Percentiles rank a stretch among this genome's conserved stretches.
phyloP scores from a whole-genome alignment of 2,888 invertebrate genomes.

The Cepaea hortensis region DNA sequence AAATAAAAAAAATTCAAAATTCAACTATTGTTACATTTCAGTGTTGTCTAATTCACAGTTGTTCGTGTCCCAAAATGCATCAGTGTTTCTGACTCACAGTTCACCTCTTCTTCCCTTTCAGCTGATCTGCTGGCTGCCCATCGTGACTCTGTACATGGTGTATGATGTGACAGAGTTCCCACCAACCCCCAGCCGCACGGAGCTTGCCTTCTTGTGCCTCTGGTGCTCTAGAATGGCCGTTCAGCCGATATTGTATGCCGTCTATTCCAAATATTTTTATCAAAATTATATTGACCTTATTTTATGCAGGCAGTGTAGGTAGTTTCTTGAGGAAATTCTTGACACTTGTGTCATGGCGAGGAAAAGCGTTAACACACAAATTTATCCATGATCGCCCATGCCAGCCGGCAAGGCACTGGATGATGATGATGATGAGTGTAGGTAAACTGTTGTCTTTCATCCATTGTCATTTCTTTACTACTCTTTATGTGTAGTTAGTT shows the following conservation, averaged over 20 bases:
- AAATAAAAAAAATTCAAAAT: too few species aligned
- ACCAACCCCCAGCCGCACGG: not conserved
- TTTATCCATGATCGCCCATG: too few species aligned
- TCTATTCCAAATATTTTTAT: conserved; percentile 36
- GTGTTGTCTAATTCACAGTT: too few species aligned
- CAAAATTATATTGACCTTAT: conserved; percentile 19
- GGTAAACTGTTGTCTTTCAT: too few species aligned
- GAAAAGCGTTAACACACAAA: too few species aligned
- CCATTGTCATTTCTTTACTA: too few species aligned
- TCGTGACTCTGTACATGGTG: conserved; percentile 12
- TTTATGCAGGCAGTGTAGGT: not conserved
- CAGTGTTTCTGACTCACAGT: not conserved
- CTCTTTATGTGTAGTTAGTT: too few species aligned
- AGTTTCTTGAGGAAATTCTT: not conserved
- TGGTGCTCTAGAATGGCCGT: conserved; percentile 31
- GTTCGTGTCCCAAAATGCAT: not conserved
- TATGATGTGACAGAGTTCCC: conserved; percentile 21
- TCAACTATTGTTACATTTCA: too few species aligned
- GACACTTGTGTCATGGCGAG: not conserved
- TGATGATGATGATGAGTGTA: not conserved
- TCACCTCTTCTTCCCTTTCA: not conserved
- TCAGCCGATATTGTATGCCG: conserved; percentile 24
- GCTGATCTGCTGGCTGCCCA: conserved; percentile 36
- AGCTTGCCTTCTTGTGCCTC: conserved; percentile 2
- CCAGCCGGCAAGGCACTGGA: too few species aligned